Percentiles rank a stretch among this genome's conserved stretches.
Evolutionary conservation across 2,113 vertebrate species (phyloP).

Genomic region (Chascanopsetta lugubris): DNA sequence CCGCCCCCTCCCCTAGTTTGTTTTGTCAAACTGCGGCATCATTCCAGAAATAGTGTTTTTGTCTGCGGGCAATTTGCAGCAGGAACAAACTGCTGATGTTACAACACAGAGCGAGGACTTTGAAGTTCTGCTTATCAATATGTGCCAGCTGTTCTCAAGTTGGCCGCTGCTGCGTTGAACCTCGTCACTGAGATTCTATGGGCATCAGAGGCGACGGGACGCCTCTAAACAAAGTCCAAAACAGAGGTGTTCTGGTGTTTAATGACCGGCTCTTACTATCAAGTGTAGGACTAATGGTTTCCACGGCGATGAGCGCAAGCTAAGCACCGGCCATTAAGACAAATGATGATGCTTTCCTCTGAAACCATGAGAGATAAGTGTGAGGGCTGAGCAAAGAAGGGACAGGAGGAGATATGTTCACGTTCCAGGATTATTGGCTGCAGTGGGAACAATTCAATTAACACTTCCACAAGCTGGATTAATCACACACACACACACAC

Average conservation of each 20-base stretch:
- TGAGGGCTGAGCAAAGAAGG: slow-evolving; percentile 45
- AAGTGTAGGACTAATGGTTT: slow-evolving; percentile 39
- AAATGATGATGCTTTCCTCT: slow-evolving; percentile 43
- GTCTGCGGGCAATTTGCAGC: slow-evolving; percentile 57
- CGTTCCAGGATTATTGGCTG: slow-evolving; percentile 50
- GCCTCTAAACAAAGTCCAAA: slow-evolving; percentile 50
- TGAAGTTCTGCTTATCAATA: slow-evolving; percentile 78
- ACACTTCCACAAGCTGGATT: slow-evolving; percentile 38
- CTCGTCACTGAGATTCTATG: slow-evolving; percentile 54
- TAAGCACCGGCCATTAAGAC: slow-evolving; percentile 30
- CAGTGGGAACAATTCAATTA: slow-evolving; percentile 66
- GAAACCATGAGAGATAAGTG: slow-evolving; percentile 47
- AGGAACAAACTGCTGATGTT: slow-evolving; percentile 65
- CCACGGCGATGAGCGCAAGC: slow-evolving; percentile 19
- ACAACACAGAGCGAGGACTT: slow-evolving; percentile 65
- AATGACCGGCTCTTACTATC: slow-evolving; percentile 34
- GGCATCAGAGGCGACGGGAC: slow-evolving; percentile 44
- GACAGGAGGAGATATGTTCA: slow-evolving; percentile 38
- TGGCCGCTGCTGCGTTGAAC: slow-evolving; percentile 62
- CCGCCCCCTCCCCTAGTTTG: slow-evolving; percentile 45
- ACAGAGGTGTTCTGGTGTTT: slow-evolving; percentile 41
- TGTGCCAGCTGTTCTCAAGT: slow-evolving; percentile 64
- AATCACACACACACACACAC: slow-evolving; percentile 25
- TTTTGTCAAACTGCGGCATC: slow-evolving; percentile 51
- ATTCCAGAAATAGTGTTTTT: slow-evolving; percentile 51